These are phyloP conservation scores for Alitta virens DNA, from an alignment of 2,888 invertebrate species.

Conservation along the genomic window DNA sequence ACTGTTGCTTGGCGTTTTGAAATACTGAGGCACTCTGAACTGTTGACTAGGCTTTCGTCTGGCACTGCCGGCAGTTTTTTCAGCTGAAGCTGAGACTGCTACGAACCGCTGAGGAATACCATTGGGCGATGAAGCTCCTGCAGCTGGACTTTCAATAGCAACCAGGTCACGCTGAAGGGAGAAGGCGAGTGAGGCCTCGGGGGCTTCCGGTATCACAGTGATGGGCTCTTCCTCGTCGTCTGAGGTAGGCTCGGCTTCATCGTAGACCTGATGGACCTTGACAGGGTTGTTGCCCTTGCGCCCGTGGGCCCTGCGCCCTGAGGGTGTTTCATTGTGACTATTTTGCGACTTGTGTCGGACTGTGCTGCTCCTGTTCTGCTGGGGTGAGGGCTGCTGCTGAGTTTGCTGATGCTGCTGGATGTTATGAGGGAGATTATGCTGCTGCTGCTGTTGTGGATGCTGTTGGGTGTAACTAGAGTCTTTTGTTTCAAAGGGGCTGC, in stretches of 20 bases:
- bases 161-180: neutral
- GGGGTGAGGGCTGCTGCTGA: neutral
- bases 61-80: conserved; percentile 13
- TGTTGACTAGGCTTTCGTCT: conserved; percentile 19
- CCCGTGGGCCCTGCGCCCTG: conserved; percentile 22
- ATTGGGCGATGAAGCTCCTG: neutral
- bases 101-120: neutral
- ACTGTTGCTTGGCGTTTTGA: conserved; percentile 6
- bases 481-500: too few relatives aligned
- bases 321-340: too few relatives aligned
- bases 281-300: conserved; percentile 30
- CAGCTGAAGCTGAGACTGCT: neutral
- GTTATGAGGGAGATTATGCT: neutral
- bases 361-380: neutral
- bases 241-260: conserved; percentile 10
- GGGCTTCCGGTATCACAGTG: conserved; percentile 27
- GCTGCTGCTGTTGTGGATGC: neutral
- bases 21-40: conserved; percentile 20
- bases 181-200: conserved; percentile 9
- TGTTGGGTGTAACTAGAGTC: too few relatives aligned
- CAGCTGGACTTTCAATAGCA: neutral
- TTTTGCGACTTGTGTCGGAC: neutral
- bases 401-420: neutral
- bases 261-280: conserved; percentile 24
- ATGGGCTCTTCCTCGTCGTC: conserved; percentile 15